These are phyloP conservation scores for Rhagoletis pomonella DNA, from an alignment of 1,140 invertebrate species.

Conservation along the genomic window DNA sequence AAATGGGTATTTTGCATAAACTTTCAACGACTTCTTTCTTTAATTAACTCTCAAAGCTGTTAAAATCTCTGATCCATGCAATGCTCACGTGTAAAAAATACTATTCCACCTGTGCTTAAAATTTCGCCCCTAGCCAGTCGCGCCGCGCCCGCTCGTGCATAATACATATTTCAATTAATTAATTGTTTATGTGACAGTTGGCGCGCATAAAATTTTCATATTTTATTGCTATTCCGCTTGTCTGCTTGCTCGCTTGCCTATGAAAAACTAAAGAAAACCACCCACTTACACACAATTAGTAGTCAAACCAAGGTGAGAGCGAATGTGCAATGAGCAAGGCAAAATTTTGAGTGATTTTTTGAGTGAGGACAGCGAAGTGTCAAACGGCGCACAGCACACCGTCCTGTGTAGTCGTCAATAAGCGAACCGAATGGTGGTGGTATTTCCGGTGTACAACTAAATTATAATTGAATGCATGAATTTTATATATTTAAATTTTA, in stretches of 20 bases:
- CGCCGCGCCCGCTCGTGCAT: background rate
- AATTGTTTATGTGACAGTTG: slow-evolving; percentile 34
- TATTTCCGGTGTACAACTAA: slow-evolving; percentile 22
- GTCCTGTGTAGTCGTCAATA: background rate
- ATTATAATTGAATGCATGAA: no score
- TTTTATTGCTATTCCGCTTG: background rate
- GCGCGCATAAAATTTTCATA: background rate
- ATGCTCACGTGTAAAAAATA: background rate
- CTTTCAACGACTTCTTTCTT: no score
- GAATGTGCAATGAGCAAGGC: background rate
- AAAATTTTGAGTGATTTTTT: background rate
- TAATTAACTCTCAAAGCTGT: no score
- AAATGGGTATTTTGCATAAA: no score
- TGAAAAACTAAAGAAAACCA: background rate
- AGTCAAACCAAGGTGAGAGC: background rate
- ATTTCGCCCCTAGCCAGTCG: background rate
- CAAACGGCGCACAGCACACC: background rate
- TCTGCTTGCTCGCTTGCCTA: no score
- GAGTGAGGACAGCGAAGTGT: background rate
- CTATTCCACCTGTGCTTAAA: background rate
- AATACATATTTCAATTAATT: slow-evolving; percentile 31
- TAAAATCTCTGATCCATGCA: no score
- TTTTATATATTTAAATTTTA: no score
- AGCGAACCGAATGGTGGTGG: background rate
- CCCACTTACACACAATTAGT: background rate